Percentiles rank a stretch among this genome's conserved stretches.
Conservation (phyloP, 2,888 invertebrate genomes). For the Eupithecia exiguata region DNA sequence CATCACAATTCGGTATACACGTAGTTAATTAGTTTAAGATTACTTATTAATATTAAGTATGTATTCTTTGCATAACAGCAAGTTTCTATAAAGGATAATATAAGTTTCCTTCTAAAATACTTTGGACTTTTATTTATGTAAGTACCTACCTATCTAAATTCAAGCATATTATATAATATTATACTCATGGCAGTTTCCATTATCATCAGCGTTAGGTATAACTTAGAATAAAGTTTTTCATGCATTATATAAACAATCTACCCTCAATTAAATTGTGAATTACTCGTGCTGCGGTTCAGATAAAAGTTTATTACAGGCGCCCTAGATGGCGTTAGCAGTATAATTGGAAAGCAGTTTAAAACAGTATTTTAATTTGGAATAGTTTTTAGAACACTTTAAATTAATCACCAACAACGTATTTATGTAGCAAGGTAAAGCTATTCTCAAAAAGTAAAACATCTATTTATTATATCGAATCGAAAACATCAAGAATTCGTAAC, state of each 20-base stretch:
- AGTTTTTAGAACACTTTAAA: not conserved
- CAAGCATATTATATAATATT: not conserved
- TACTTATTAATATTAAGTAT: not conserved
- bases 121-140: not conserved
- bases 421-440: not conserved
- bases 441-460: not conserved
- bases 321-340: constrained; percentile 1
- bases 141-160: constrained; percentile 4
- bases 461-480: not conserved
- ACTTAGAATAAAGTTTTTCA: not conserved
- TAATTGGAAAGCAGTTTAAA: not conserved
- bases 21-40: not conserved
- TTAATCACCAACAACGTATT: not conserved
- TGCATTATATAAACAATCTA: not conserved
- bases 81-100: not conserved
- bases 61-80: not conserved
- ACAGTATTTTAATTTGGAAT: not conserved
- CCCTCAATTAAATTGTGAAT: not conserved
- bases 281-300: not conserved
- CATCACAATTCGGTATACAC: constrained; percentile 9
- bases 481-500: not conserved
- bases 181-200: not conserved
- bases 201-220: not conserved
- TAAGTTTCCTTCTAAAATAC: not conserved
- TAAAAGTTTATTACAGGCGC: not conserved